A percentile compares a stretch with the other conserved stretches of the same genome.
These are phyloP conservation scores for Forbesichthys papilliferus DNA, from an alignment of 2,113 vertebrate species.

Conservation along the genomic window DNA sequence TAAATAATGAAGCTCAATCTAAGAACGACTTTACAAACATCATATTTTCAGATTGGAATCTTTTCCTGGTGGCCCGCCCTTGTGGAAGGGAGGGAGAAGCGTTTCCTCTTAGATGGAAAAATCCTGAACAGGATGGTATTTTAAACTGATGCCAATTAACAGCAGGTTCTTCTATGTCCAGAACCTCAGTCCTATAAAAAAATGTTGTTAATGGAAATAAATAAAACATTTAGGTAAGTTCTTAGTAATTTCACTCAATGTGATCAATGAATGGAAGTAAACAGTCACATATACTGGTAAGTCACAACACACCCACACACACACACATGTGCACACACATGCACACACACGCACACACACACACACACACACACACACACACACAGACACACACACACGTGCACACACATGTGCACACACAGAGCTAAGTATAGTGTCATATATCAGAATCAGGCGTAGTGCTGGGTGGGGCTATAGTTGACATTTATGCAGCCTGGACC, in stretches of 20 bases:
- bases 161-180: constrained; percentile 28
- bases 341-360: not conserved
- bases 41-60: constrained; percentile 8
- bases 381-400: constrained; percentile 7
- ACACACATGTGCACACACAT: not conserved
- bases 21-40: not conserved
- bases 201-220: not conserved
- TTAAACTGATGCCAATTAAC: constrained; percentile 11
- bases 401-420: not conserved
- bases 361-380: constrained; percentile 10
- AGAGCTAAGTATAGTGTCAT: constrained; percentile 29
- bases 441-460: constrained; percentile 16
- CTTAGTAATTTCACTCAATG: constrained; percentile 20
- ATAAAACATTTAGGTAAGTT: constrained; percentile 14
- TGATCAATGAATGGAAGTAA: not conserved
- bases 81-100: constrained; percentile 17
- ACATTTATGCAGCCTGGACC: constrained; percentile 40
- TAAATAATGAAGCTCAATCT: not conserved
- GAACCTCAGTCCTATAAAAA: not conserved
- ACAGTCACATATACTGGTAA: not conserved
- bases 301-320: not conserved
- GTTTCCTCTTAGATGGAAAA: constrained; percentile 1
- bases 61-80: constrained; percentile 19
- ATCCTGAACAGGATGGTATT: constrained; percentile 5
- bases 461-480: constrained; percentile 49